Conservation (phyloP, 1,140 invertebrate species). For the Xylocopa sonorina region DNA sequence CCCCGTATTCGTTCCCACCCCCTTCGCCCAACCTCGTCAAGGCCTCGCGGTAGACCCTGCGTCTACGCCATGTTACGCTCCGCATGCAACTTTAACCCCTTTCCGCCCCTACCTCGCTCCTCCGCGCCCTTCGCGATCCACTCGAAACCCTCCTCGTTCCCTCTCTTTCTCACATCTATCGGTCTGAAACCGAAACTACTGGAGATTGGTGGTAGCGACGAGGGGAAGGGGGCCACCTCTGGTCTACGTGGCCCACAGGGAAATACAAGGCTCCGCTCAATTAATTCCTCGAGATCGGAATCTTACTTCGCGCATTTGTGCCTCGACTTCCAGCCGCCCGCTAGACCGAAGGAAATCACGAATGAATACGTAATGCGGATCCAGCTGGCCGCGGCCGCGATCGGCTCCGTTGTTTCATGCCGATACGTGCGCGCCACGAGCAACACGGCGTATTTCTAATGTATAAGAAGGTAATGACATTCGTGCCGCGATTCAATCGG, state of each 20-base stretch:
- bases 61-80: constrained; percentile 72
- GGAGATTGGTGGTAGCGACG: constrained; percentile 71
- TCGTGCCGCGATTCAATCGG: constrained; percentile 32
- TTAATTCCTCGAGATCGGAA: constrained; percentile 79
- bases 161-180: constrained; percentile 58
- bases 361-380: constrained; percentile 78
- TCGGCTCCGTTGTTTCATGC: constrained; percentile 45
- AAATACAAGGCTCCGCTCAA: constrained; percentile 76
- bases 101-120: constrained; percentile 32
- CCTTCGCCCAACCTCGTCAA: constrained; percentile 50
- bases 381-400: neutral
- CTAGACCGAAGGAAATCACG: constrained; percentile 70
- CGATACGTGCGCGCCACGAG: neutral
- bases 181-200: constrained; percentile 71
- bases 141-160: constrained; percentile 2
- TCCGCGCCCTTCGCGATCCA: constrained; percentile 38
- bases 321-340: constrained; percentile 44
- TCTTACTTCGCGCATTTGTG: constrained; percentile 75
- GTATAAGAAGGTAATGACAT: constrained; percentile 38
- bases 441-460: constrained; percentile 19
- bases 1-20: constrained; percentile 66
- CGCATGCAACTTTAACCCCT: constrained; percentile 72
- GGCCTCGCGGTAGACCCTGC: constrained; percentile 60
- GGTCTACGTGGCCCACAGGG: constrained; percentile 74
- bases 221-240: constrained; percentile 54